Conservation (phyloP, 2,113 vertebrate genomes). For the Ammodytes dubius region DNA sequence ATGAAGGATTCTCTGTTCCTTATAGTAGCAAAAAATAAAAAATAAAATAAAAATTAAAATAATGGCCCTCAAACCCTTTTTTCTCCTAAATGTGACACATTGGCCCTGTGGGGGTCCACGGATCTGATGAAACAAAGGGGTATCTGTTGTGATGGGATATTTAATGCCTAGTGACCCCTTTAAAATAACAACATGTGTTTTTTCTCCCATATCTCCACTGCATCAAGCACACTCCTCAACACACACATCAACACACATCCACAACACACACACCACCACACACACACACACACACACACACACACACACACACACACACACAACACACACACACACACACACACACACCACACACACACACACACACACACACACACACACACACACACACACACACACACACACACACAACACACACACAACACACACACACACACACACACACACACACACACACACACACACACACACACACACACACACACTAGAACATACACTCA, state of each 20-base stretch:
- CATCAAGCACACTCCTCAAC: background rate
- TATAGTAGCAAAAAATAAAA: background rate
- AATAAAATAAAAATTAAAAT: too few relatives aligned
- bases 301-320: too few relatives aligned
- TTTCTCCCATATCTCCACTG: background rate
- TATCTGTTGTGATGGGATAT: conserved; percentile 27
- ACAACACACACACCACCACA: background rate
- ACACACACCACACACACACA: background rate
- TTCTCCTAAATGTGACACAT: background rate
- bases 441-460: background rate
- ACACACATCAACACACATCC: background rate
- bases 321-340: too few relatives aligned
- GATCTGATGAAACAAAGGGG: conserved; percentile 44
- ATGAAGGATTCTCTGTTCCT: background rate
- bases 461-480: background rate
- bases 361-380: background rate
- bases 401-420: too few relatives aligned
- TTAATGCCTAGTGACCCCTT: conserved; percentile 27
- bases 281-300: too few relatives aligned
- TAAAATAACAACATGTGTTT: conserved; percentile 23
- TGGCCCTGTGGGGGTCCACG: background rate
- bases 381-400: too few relatives aligned
- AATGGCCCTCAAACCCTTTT: background rate
- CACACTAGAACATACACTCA: background rate
- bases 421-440: too few relatives aligned